Evolutionary conservation across 2,113 vertebrate species (phyloP), one percentile per base, ranked within the genome.

Genomic region (Campylomormyrus tamandua): DNA sequence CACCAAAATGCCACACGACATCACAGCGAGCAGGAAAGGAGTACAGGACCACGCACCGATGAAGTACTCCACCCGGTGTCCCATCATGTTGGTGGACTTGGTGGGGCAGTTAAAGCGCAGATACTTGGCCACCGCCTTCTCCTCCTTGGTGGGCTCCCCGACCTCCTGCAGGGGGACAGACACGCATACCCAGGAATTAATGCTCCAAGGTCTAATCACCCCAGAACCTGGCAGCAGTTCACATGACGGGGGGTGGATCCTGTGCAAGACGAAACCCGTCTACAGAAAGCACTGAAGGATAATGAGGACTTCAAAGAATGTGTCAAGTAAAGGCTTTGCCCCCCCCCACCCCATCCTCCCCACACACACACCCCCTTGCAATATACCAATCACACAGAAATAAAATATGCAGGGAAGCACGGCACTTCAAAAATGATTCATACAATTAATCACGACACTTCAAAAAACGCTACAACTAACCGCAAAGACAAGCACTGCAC

Each of bases 1-100:
- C 7, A 2, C 39, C 77, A 24, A 19, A 11, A 46, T 48, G 83
- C 42, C 35, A 46, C 39, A 84, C 3, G 27, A 11, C 83, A 24
- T 46, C 83, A 84, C 3, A 45, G 39, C 19, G n/a, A 48, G 17
- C 77, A 9, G 42, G 45, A 24, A 19, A 48, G 0, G 45, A 70
- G 45, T 5, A 2, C 45, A 48, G 21, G 87, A 42, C 35, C 48
- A 92, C 97, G 92, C 92, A 99, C 98, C 98, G 70, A 98, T 97
- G 91, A 99, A 99, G 95, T 99, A 99, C 95, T 99, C 98, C 86
- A 99, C 98, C 56, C 98, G 92, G 92, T 99, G 98, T 58, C 98
- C 97, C 97, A 99, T 97, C 98, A 99, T 99, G 95, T 98, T 99
- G 88, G 98, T 99, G 91, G 98, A 99, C 94, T 99, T 99, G 91